A percentile compares a stretch with the other conserved stretches of the same genome.
Evolutionary conservation across 1,140 invertebrate genomes (phyloP).

Genomic region (Tetragonula clypearis): DNA sequence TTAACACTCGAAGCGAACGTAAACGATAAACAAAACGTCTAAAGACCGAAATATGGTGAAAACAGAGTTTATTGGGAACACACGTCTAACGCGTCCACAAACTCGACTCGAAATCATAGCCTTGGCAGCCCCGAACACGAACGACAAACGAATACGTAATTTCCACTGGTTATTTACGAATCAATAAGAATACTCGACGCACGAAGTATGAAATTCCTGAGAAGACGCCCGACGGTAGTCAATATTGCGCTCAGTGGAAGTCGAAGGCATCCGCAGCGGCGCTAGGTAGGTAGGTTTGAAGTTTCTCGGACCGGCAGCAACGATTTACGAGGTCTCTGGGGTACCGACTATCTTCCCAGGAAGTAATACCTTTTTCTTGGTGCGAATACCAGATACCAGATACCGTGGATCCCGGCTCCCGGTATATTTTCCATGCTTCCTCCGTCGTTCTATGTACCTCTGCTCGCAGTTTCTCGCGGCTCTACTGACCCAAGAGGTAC

Average conservation of each 20-base stretch:
- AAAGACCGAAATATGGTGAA: neutral
- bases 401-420: slow-evolving; percentile 38
- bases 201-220: slow-evolving; percentile 37
- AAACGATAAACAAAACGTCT: neutral
- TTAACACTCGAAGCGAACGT: too few species aligned
- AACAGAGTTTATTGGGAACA: neutral
- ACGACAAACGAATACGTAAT: slow-evolving; percentile 4
- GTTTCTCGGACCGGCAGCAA: slow-evolving; percentile 60
- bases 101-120: neutral
- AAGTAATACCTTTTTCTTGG: slow-evolving; percentile 68
- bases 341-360: slow-evolving; percentile 67
- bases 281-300: slow-evolving; percentile 58
- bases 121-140: neutral
- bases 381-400: slow-evolving; percentile 68
- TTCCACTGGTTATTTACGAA: slow-evolving; percentile 11
- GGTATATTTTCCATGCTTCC: slow-evolving; percentile 44
- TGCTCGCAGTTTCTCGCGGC: slow-evolving; percentile 23
- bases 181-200: slow-evolving; percentile 5
- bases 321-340: slow-evolving; percentile 69
- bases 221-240: slow-evolving; percentile 39
- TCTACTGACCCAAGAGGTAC: slow-evolving; percentile 53
- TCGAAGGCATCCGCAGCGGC: slow-evolving; percentile 53
- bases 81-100: neutral
- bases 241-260: slow-evolving; percentile 56
- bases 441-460: slow-evolving; percentile 34